Percentiles rank a stretch among this genome's conserved stretches.
These are phyloP conservation scores for Pseudomyrmex concolor DNA, from an alignment of 1,140 invertebrate species.

Conservation along the genomic window DNA sequence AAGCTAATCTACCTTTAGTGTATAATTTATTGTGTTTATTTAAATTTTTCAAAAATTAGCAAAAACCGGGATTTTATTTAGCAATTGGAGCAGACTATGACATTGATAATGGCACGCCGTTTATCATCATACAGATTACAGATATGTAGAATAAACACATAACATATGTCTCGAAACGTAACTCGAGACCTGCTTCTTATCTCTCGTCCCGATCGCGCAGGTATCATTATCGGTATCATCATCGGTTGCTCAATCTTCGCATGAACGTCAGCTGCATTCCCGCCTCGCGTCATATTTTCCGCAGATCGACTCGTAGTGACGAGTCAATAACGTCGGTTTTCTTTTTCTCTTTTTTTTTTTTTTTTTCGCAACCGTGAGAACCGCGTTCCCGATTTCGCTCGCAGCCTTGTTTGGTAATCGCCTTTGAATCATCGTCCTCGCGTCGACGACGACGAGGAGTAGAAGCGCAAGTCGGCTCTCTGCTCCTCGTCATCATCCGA, in stretches of 20 bases:
- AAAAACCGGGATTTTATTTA: too few species aligned
- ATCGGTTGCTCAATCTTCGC: slow-evolving; percentile 6
- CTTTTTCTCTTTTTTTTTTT: not conserved
- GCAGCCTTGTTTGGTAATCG: slow-evolving; percentile 56
- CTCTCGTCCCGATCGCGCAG: slow-evolving; percentile 1
- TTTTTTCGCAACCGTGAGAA: slow-evolving; percentile 42
- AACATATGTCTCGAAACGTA: not conserved
- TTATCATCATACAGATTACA: too few species aligned
- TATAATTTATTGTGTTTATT: too few species aligned
- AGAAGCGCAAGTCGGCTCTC: not conserved
- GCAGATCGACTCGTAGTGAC: slow-evolving; percentile 7
- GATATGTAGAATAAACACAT: too few species aligned
- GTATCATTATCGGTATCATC: slow-evolving; percentile 1
- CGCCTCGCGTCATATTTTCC: slow-evolving; percentile 7
- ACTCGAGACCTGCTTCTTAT: slow-evolving; percentile 5
- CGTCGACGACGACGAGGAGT: not conserved
- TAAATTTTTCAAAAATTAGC: too few species aligned
- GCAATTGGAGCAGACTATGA: not conserved
- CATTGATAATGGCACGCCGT: not conserved
- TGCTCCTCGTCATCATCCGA: slow-evolving; percentile 30
- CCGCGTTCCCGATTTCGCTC: slow-evolving; percentile 16
- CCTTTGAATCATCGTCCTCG: slow-evolving; percentile 56
- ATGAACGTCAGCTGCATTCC: not conserved
- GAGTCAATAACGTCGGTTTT: slow-evolving; percentile 22
- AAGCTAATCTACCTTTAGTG: too few species aligned